Base-by-base conservation (phyloP, 2,113 vertebrate species). In the Kryptolebias marmoratus region DNA sequence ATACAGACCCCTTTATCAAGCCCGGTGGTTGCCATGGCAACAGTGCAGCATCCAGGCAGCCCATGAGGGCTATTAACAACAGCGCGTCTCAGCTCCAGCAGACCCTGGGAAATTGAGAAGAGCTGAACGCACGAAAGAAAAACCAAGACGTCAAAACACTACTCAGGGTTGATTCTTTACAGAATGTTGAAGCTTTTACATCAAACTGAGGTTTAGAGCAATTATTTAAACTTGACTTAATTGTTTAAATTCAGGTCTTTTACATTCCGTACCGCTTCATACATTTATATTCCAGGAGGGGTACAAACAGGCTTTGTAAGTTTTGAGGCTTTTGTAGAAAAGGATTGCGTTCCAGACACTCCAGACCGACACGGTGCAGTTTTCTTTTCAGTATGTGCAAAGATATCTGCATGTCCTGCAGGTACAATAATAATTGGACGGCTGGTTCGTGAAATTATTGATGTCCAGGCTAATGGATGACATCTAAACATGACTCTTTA, bases 21-120 rank as follows among this genome's bases (percentile, higher is more conserved):
- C 64, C 70, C 53, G 77, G 22, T 85, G 68, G 81, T 90, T 66
- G 22, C 90, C 84, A 87, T 91, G 64, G 86, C 77, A 91, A 90
- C 89, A 80, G 77, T 71, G 76, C 81, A 75, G 54, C 87, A 86
- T 79, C 72, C 69, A 77, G 71, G 50, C 63, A 32, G 67, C 62
- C 80, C 77, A 70, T 73, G 67, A 73, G 31, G 50, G 44, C 75
- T 30, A 64, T 80, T 74, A 69, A 71, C 71, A 72, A 11, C 31
- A 56, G 71, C 52, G 63, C 71, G 36, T 78, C 71, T 75, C 62
- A 69, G 66, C 66, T 62, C 4, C 44, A 68, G 62, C 31, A 70
- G 60, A 67, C 60, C 42, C 28, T 42, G 63, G 68, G 47, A 70
- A 64, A 73, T 36, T 64, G 31, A 58, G 10, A 5, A 69, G 22